Evolutionary conservation across 2,113 vertebrate species (phyloP), one percentile per base, ranked within the genome.

Genomic region (Prionailurus bengalensis): DNA sequence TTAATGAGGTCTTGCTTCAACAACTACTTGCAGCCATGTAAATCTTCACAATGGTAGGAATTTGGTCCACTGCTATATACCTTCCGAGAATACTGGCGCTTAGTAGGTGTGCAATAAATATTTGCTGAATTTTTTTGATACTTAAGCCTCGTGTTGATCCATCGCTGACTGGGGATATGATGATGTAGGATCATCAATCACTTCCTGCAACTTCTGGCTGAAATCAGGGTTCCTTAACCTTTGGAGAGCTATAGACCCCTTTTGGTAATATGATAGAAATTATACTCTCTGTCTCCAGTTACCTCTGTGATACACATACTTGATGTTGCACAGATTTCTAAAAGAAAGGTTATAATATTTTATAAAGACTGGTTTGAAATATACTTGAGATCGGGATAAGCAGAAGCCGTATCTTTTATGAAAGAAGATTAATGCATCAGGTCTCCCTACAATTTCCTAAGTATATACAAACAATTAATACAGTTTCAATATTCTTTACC

Each of bases 361-460:
- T 96, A 10, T 92, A 84, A 95, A 92, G 39, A 51, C 25, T 76
- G 58, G 45, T 86, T 73, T 70, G 48, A 96, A 85, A 87, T 87
- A 76, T 1, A 53, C 21, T 82, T 66, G 29, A 84, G 39, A 92
- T 87, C 9, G 53, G 13, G 58, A 88, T 66, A 78, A 1, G 1
- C 25, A 66, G 31, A 94, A 71, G n/a, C 16, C 8, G 0, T 81
- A 70, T n/a, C 39, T 97, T 89, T 84, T 73, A 95, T 39, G n/a
- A 95, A 90, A 95, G 27, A 85, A 58, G 17, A 36, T 81, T 66
- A 86, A 65, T 55, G 31, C 4, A 25, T 63, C 36, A 80, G 21
- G 4, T n/a, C 25, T 94, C 79, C 31, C 48, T 74, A 92, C 58
- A 87, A 45, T 81, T 33, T 48, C 85, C 25, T 27, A 51, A 94